These are phyloP conservation scores for Percina caprodes DNA, from an alignment of 2,113 vertebrate species.

Conservation along the genomic window DNA sequence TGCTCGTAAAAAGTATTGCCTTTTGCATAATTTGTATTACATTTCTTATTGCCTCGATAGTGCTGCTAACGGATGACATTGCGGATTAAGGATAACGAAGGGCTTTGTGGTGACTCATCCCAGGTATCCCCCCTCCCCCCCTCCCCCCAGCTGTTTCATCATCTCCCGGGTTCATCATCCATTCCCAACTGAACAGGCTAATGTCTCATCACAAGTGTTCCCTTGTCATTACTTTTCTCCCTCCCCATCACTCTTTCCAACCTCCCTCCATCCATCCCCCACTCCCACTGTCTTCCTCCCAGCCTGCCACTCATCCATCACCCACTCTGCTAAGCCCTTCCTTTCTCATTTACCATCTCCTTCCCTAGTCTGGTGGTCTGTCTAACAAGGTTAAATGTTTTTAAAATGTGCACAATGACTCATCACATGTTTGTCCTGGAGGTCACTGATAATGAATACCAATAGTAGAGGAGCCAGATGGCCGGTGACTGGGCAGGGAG, in stretches of 20 bases:
- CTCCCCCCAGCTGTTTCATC: neutral
- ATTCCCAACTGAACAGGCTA: slow-evolving; percentile 19
- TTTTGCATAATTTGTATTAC: slow-evolving; percentile 1
- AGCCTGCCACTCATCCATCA: neutral
- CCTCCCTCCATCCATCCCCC: too few relatives aligned
- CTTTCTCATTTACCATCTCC: neutral
- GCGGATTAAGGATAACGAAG: slow-evolving; percentile 4
- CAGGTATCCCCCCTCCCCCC: neutral
- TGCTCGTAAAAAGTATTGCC: neutral
- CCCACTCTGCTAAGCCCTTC: neutral
- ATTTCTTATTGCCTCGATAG: slow-evolving; percentile 4
- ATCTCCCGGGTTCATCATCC: slow-evolving; percentile 26
- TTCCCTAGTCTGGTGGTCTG: neutral
- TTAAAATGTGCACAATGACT: slow-evolving; percentile 31
- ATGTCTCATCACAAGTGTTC: slow-evolving; percentile 38
- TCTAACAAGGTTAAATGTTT: slow-evolving; percentile 20
- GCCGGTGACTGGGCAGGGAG: slow-evolving; percentile 30
- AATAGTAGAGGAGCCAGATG: slow-evolving; percentile 51
- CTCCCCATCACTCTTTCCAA: slow-evolving; percentile 11
- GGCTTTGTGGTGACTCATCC: slow-evolving; percentile 60
- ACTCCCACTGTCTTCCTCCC: too few relatives aligned
- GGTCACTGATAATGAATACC: slow-evolving; percentile 33
- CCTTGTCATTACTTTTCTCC: slow-evolving; percentile 13
- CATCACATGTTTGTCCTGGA: slow-evolving; percentile 26
- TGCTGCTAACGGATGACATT: slow-evolving; percentile 4